Evolutionary conservation across 2,113 vertebrate genomes (phyloP).

Genomic region (Notiomystis cincta): DNA sequence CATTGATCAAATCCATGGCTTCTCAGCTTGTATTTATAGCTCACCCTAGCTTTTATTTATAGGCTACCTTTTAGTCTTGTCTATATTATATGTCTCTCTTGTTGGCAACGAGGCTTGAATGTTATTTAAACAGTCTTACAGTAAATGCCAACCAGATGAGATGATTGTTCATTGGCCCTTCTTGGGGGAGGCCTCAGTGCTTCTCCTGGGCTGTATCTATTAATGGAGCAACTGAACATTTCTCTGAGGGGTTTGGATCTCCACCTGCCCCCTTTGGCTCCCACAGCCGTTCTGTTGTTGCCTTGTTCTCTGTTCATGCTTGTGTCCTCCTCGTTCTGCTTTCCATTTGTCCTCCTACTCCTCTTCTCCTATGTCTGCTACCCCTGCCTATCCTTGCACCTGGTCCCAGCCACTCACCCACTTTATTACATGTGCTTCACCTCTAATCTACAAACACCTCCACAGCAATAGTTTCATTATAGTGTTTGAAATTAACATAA

Average conservation of each 20-base stretch:
- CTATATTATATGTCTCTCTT: constrained; percentile 35
- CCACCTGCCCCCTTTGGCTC: background rate
- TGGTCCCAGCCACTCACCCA: background rate
- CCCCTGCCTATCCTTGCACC: background rate
- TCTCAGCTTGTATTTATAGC: constrained; percentile 39
- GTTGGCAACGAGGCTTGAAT: background rate
- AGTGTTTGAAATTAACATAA: background rate
- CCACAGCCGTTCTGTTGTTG: background rate
- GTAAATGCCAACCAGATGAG: constrained; percentile 11
- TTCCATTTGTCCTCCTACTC: background rate
- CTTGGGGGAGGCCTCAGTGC: background rate
- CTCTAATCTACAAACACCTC: background rate
- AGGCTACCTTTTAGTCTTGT: constrained; percentile 26
- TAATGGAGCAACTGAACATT: background rate
- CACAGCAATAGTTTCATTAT: background rate
- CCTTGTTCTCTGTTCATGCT: background rate
- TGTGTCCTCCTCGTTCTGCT: background rate
- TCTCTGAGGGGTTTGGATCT: background rate
- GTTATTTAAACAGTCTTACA: constrained; percentile 8
- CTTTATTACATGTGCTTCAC: background rate
- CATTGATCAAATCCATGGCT: constrained; percentile 3
- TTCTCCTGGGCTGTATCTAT: constrained; percentile 18
- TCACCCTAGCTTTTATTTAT: constrained; percentile 37
- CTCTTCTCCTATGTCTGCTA: background rate
- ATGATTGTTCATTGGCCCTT: background rate